Base-by-base conservation (phyloP, 2,888 invertebrate genomes). In the Strigamia maritima region DNA sequence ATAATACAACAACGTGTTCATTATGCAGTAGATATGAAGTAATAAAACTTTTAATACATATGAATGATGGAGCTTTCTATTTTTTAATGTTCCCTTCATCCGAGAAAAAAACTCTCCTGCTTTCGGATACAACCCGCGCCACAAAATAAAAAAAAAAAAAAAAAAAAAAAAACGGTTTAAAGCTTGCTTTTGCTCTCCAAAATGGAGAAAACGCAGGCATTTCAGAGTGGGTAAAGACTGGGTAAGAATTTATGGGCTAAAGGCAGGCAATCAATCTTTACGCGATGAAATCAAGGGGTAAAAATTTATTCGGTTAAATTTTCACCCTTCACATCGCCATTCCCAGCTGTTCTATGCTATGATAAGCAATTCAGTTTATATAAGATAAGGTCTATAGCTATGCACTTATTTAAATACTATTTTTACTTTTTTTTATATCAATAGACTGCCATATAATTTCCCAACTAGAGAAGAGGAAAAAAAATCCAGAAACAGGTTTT, bases 1-100 rank as follows among this genome's bases (percentile, higher is more conserved):
- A 60, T 60, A 60, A 60, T 60, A 60, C 60, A 60, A 60, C 60
- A 60, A 60, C 60, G 60, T 60, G 60, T 60, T 60, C 60, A 60
- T 60, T 60, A 60, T 60, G 22, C 60, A 60, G 60, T 60, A 60
- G 60, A 60, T 60, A 60, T 60, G 24, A 60, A 60, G 60, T 60
- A 60, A 60, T 60, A 60, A 60, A 60, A 60, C 22, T 60, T 60
- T 60, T 60, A 60, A 60, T 60, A 60, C 60, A 60, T 60, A 60
- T 60, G 60, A 60, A 60, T 60, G 60, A 60, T 60, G 60, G 60
- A 60, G 60, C 60, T 60, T 60, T 60, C 60, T 60, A 60, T 60
- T 60, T 60, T 60, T 60, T 60, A 60, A 60, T 60, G 60, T 60
- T 60, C 60, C 22, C 60, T 24, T 60, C 60, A 60, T 22, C 24